Conservation (phyloP, 2,888 invertebrate genomes). For the Mesodorylaimus sp. region DNA sequence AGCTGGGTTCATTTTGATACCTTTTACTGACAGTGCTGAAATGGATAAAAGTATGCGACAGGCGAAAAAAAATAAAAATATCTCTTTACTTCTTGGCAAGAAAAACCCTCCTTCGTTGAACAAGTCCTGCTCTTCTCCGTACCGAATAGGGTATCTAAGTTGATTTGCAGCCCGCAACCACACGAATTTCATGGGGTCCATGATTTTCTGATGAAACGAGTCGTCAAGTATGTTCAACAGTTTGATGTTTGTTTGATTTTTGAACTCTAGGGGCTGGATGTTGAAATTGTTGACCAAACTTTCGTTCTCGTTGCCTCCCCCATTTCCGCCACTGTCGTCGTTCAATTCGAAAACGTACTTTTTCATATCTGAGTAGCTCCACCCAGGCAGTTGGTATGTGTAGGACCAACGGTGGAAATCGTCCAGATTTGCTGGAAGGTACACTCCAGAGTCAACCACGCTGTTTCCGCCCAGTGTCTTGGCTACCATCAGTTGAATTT, state of each 20-base stretch:
- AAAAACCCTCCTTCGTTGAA: slow-evolving; percentile 12
- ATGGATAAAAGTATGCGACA: neutral
- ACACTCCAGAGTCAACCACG: slow-evolving; percentile 10
- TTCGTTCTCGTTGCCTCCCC: too few species aligned
- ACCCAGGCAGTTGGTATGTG: slow-evolving; percentile 8
- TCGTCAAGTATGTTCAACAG: neutral
- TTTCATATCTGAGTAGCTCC: slow-evolving; percentile 11
- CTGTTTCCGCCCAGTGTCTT: slow-evolving; percentile 11
- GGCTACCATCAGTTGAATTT: slow-evolving; percentile 8
- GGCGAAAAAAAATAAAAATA: too few species aligned
- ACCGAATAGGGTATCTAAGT: slow-evolving; percentile 2
- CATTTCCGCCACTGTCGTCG: too few species aligned
- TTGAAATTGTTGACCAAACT: too few species aligned
- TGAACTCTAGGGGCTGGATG: too few species aligned
- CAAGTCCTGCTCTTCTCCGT: slow-evolving; percentile 8
- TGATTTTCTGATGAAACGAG: neutral
- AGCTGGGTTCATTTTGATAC: slow-evolving; percentile 12
- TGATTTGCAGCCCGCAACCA: slow-evolving; percentile 10
- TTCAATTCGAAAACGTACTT: slow-evolving; percentile 11
- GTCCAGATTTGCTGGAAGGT: slow-evolving; percentile 11
- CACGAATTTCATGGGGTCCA: slow-evolving; percentile 9
- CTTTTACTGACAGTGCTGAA: slow-evolving; percentile 11
- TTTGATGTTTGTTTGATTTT: too few species aligned
- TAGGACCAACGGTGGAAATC: slow-evolving; percentile 13
- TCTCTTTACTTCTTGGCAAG: slow-evolving; percentile 9